A percentile compares a stretch with the other conserved stretches of the same genome.
phyloP scores from a whole-genome alignment of 2,797 vertebrate genomes.

The Diceros bicornis region DNA sequence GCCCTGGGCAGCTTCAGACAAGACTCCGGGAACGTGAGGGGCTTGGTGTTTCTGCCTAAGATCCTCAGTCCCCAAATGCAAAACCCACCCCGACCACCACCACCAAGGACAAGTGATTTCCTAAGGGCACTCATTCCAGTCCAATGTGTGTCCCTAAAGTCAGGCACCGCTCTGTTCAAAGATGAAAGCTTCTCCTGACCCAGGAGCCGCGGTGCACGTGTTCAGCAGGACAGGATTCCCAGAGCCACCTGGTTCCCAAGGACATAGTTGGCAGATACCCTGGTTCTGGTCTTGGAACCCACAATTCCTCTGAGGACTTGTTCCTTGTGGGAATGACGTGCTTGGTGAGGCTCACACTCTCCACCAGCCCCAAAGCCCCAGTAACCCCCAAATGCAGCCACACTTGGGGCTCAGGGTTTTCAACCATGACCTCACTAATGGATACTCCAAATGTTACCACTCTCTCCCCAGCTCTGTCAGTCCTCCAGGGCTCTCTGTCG shows the following conservation, averaged over 20 bases:
- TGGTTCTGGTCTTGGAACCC: background rate
- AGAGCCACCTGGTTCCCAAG: background rate
- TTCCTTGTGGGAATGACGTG: background rate
- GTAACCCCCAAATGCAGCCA: background rate
- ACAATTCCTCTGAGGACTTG: background rate
- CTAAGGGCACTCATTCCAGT: background rate
- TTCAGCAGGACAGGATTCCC: background rate
- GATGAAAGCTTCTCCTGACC: background rate
- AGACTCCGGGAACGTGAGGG: background rate
- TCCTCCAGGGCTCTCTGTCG: background rate
- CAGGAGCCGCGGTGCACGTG: accelerated
- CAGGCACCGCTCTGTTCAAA: background rate
- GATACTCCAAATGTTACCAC: background rate
- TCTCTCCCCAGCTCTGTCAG: background rate
- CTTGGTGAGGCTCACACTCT: background rate
- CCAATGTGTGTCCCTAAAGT: background rate
- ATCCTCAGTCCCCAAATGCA: background rate
- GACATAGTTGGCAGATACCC: background rate
- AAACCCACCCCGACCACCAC: background rate
- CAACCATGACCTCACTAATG: background rate
- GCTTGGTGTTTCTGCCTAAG: background rate
- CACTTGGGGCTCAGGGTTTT: background rate
- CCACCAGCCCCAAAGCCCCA: background rate
- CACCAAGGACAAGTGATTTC: background rate
- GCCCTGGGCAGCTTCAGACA: background rate